These are phyloP conservation scores for Ramphastos sulfuratus DNA, from an alignment of 2,113 vertebrate genomes.

Conservation along the genomic window DNA sequence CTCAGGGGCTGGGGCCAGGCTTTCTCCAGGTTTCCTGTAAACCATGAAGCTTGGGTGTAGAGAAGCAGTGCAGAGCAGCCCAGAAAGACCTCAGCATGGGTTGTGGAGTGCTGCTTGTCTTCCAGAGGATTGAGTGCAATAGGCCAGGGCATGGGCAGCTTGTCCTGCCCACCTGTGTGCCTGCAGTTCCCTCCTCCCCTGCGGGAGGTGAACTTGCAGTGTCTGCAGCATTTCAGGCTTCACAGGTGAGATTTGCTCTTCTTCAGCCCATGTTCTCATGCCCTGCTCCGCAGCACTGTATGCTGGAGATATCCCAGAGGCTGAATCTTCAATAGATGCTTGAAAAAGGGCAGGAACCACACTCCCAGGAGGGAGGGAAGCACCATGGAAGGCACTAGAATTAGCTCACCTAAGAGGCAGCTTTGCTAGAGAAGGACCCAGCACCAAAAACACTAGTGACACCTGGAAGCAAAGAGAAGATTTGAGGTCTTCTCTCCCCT, in stretches of 20 bases:
- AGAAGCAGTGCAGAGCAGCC: background rate
- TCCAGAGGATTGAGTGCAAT: background rate
- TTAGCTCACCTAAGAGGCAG: background rate
- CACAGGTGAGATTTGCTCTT: background rate
- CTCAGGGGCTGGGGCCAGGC: background rate
- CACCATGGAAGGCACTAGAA: background rate
- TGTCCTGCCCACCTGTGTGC: fast-evolving
- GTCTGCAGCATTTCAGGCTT: background rate
- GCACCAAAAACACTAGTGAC: background rate
- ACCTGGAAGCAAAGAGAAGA: fast-evolving
- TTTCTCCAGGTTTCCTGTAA: background rate
- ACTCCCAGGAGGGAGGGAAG: background rate
- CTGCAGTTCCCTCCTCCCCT: background rate
- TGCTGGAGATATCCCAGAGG: background rate
- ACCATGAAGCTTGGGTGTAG: background rate
- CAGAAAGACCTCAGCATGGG: background rate
- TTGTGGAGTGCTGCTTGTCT: background rate
- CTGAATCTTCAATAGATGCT: background rate
- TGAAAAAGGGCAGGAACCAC: background rate
- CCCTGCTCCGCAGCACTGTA: background rate
- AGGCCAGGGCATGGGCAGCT: background rate
- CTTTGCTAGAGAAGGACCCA: background rate
- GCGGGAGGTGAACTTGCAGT: background rate
- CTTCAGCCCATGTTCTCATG: background rate
- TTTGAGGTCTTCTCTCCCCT: background rate